A percentile compares a stretch with the other conserved stretches of the same genome.
Evolutionary conservation across 1,140 invertebrate species (phyloP).

Genomic region (Drosophila cardini): DNA sequence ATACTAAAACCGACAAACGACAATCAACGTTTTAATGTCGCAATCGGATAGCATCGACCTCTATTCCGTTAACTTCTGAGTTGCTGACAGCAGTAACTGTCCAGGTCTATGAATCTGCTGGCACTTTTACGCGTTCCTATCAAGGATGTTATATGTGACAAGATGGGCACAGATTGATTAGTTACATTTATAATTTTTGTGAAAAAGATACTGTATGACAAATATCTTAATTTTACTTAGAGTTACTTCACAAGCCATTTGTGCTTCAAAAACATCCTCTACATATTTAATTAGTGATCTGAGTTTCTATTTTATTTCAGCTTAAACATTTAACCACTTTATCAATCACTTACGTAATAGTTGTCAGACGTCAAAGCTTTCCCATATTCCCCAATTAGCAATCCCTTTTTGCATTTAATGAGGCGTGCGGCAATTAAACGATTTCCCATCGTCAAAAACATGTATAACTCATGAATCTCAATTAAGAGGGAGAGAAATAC

Average conservation of each 20-base stretch:
- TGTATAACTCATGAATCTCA: conserved; percentile 38
- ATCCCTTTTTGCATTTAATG: conserved; percentile 25
- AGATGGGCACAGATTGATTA: not conserved
- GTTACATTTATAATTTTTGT: not conserved
- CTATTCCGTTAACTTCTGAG: conserved; percentile 11
- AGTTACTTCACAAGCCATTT: no score
- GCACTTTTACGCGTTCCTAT: conserved; percentile 9
- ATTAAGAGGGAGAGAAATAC: conserved; percentile 30
- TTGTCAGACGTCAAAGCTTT: conserved; percentile 10
- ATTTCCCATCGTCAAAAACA: conserved; percentile 22
- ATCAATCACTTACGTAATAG: conserved; percentile 1
- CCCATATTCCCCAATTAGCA: conserved; percentile 33
- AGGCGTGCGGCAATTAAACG: conserved; percentile 33
- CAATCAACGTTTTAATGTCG: conserved; percentile 42
- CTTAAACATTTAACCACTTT: conserved; percentile 2
- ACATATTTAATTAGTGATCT: no score
- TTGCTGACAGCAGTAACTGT: conserved; percentile 21
- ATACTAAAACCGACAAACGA: not conserved
- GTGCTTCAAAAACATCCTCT: no score
- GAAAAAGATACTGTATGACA: no score
- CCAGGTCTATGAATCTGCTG: conserved; percentile 27
- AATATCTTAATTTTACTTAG: no score
- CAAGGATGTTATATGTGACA: conserved; percentile 14
- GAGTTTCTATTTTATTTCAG: not conserved
- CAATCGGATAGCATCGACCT: conserved; percentile 47